These are phyloP conservation scores for Podilymbus podiceps DNA, from an alignment of 2,113 vertebrate species.

Conservation along the genomic window DNA sequence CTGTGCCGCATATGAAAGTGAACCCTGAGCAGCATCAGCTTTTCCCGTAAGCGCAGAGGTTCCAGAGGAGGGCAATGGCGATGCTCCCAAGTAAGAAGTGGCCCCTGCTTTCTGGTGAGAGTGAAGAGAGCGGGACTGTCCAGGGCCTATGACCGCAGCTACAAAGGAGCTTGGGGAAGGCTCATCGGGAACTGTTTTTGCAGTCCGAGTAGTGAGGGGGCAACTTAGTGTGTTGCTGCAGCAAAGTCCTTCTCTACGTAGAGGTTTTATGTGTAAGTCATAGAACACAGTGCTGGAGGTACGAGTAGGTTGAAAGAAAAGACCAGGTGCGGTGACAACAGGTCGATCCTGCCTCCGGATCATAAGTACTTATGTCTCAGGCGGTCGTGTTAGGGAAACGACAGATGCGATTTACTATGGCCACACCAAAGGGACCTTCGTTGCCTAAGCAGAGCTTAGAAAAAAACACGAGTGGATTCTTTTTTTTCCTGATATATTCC, in stretches of 20 bases:
- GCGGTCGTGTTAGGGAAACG: accelerated
- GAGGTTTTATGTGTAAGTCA: not conserved
- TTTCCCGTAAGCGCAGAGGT: not conserved
- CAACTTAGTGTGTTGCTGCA: not conserved
- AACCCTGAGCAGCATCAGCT: not conserved
- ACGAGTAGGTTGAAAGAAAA: not conserved
- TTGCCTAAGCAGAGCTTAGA: not conserved
- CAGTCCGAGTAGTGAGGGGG: not conserved
- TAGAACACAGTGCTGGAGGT: not conserved
- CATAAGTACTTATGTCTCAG: accelerated
- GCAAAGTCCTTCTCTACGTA: not conserved
- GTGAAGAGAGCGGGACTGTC: not conserved
- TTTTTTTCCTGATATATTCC: not conserved
- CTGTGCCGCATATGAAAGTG: not conserved
- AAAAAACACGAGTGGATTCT: not conserved
- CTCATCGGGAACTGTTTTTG: not conserved
- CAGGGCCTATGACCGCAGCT: not conserved
- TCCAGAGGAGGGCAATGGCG: not conserved
- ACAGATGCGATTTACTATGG: not conserved
- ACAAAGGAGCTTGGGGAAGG: not conserved
- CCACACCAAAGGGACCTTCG: not conserved
- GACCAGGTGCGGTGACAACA: not conserved
- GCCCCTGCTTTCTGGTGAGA: not conserved
- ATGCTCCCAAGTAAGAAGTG: not conserved
- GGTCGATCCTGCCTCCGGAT: not conserved